Evolutionary conservation across 2,113 vertebrate species (phyloP), one percentile per base, ranked within the genome.

Genomic region (Laticauda laticaudata): DNA sequence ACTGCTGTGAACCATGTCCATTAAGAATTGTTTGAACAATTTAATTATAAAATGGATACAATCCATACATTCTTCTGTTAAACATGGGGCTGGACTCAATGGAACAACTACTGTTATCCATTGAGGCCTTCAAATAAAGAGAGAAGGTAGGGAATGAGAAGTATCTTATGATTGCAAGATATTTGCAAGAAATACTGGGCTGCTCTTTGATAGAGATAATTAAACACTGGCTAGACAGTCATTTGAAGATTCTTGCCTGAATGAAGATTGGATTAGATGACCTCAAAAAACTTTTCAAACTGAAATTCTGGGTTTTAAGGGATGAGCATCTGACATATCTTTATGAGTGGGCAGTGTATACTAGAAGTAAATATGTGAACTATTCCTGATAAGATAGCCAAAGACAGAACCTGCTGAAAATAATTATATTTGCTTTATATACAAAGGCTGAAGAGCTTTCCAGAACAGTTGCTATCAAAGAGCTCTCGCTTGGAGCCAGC

Each of bases 301-400:
- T 20, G 24, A 59, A 57, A 20, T 86, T 3, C 24, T 57, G 7
- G 12, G 51, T 24, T 91, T 85, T 75, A 24, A 15, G 86, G 56
- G 18, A 29, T 54, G 23, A 86, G 24, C 10, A 26, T 18, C 57
- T 14, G 4, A 85, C 12, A 11, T 8, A 43, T 23, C 23, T 24
- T 18, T 24, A 23, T 45, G 55, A 14, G n/a, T 34, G n/a, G 24
- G 43, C 85, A 24, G 6, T 12, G 48, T 7, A 53, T 51, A 81
- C 69, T 34, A 86, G 29, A 88, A 87, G 29, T 90, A 90, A 54
- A 93, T 90, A 90, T 64, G 55, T 87, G 15, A 93, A 87, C 89
- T 90, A 90, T 90, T 90, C 12, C 92, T 90, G 92, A 87, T 93
- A 90, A 90, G 89, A 10, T 81, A 89, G 53, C 86, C n/a, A 29